phyloP scores from a whole-genome alignment of 2,113 vertebrate genomes.

The Grammomys surdaster region DNA sequence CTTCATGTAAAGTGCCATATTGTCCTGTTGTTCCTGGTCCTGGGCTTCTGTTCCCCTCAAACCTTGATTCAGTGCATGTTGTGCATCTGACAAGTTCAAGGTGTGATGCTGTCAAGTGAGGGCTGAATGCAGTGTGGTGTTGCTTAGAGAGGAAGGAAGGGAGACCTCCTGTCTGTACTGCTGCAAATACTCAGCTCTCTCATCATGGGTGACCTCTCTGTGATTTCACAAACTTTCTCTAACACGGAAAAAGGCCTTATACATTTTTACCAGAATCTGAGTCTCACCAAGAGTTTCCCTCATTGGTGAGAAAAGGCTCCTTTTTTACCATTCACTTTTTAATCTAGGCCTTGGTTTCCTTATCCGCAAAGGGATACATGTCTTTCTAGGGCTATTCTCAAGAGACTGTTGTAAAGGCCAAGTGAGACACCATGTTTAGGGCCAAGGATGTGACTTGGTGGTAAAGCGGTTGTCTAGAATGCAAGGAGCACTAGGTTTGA shows the following conservation, averaged over 20 bases:
- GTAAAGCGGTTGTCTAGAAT: not conserved
- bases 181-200: not conserved
- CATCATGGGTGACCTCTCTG: too few species aligned
- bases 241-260: not conserved
- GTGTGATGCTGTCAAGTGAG: not conserved
- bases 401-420: not conserved
- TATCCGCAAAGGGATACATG: not conserved
- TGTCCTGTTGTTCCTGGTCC: not conserved
- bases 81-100: not conserved
- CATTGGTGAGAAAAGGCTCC: not conserved
- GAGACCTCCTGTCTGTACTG: accelerated
- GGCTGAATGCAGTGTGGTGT: not conserved
- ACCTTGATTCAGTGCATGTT: not conserved
- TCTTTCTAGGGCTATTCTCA: not conserved
- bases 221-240: not conserved
- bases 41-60: not conserved
- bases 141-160: not conserved
- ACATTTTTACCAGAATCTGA: not conserved
- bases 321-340: not conserved
- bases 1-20: too few species aligned
- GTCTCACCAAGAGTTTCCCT: not conserved
- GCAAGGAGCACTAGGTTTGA: not conserved
- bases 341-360: slow-evolving; percentile 2
- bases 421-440: not conserved
- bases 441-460: not conserved